These are phyloP conservation scores for Crossocerus cetratus DNA, from an alignment of 2,888 invertebrate species.

Conservation along the genomic window DNA sequence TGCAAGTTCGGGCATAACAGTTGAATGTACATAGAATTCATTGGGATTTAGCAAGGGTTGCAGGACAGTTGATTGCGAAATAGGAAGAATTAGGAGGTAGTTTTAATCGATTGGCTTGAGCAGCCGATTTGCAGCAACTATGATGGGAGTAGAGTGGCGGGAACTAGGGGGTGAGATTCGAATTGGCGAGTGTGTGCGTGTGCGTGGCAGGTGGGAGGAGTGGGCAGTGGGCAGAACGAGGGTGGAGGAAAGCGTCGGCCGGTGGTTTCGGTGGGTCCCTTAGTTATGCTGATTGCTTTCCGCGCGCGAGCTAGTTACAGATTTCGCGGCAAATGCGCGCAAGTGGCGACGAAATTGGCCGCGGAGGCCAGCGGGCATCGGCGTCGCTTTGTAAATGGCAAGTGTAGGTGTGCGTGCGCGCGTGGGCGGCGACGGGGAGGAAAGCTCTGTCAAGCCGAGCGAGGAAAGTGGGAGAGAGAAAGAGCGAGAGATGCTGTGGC, in stretches of 20 bases:
- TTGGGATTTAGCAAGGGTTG: no score
- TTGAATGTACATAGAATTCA: no score
- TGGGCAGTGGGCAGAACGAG: not conserved
- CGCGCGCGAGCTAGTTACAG: constrained; percentile 29
- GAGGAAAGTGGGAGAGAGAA: no score
- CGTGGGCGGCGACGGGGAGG: not conserved
- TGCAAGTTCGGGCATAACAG: no score
- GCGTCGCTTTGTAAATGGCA: constrained; percentile 26
- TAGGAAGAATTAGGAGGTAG: no score
- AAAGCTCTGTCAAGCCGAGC: not conserved
- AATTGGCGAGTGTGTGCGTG: constrained; percentile 27
- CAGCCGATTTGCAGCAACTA: no score
- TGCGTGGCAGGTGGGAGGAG: no score
- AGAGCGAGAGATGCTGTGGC: not conserved
- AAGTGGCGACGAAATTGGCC: constrained; percentile 27
- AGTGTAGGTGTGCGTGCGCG: constrained; percentile 2
- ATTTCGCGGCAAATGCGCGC: constrained; percentile 35
- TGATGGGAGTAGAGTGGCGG: no score
- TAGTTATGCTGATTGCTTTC: constrained; percentile 38
- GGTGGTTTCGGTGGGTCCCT: not conserved
- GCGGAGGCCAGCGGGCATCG: constrained; percentile 24
- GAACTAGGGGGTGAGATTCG: constrained; percentile 21
- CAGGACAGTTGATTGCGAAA: no score
- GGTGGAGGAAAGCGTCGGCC: not conserved
- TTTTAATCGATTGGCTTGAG: no score